Base-by-base conservation (phyloP, 1,140 invertebrate genomes). In the Phymastichus coffea region DNA sequence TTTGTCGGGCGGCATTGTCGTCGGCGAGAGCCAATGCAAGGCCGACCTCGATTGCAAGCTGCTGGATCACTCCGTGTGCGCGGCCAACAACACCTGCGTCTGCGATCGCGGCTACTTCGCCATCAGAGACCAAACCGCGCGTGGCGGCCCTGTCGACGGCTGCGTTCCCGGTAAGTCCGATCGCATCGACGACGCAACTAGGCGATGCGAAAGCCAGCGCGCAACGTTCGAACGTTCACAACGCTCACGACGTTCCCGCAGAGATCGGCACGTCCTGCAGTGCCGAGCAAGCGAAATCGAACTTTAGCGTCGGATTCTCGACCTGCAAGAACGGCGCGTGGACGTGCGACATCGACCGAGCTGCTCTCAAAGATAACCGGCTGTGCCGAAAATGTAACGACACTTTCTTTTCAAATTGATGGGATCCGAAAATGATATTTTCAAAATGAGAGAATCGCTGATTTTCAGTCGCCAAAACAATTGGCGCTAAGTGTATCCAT, bases 211-310 rank as follows among this genome's bases (percentile, higher is more conserved):
- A 22, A 37, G 30, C 19, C 12, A 17, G 14, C 70, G 69, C 25
- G 54, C 10, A 1, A 20, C n/a, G 1, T 1, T 66, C n/a, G 10
- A 47, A 6, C 59, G 68, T n/a, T 72, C 67, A 17, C n/a, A 28
- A 12, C 9, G 6, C 9, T 9, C 66, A 2, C 19, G 12, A 38
- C 35, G 63, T 41, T 56, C 66, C 7, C n/a, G 25, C 37, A 75
- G 73, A 75, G 37, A 40, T 76, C 4, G 72, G 70, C 14, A 63
- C 68, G 51, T 8, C 35, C 0, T 75, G 73, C 28, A 17, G 48
- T 1, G 7, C 2, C 4, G 25, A 33, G 6, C 38, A 62, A 33
- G 28, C 6, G 12, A 33, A 6, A 33, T 6, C 28, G 12, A 38
- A 20, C 7, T 8, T 26, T 10, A 3, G 8, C 12, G 67, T 69